Base-by-base conservation (phyloP, 2,888 invertebrate species). In the Drosophila neotestacea region DNA sequence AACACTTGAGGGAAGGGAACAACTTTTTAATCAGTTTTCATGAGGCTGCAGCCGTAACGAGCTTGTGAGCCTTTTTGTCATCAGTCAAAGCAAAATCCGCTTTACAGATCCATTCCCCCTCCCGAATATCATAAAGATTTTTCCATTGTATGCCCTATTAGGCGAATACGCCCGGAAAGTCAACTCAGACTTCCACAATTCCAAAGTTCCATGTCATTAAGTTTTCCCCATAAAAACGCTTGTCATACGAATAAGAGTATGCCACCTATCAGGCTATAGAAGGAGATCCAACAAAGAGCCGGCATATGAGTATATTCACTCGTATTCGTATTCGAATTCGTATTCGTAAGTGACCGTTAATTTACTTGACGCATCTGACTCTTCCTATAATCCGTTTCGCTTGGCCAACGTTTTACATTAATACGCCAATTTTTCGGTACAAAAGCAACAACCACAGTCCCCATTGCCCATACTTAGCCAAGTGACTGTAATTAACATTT, bases 401-500 rank as follows among this genome's bases (percentile, higher is more conserved):
- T 56, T 80, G 71, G 86, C 64, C 72, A 75, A 52, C 78, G 70
- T 64, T 84, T 83, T 85, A 69, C 84, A 83, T 85, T 77, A 85
- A 82, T 77, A 67, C 59, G 83, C 72, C 88, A 83, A 85, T 82
- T 85, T 85, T 65, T 76, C 52, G 52, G 59, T 63, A 63, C 73
- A 70, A 70, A 68, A 78, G 60, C 27, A 65, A 46, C 65, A 70
- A 60, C 65, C 54, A 69, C 62, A 73, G 62, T 38, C 10, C 10
- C 46, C 28, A 46, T 38, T 79, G 74, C 52, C 77, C 62, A 38
- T 67, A 74, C 56, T 67, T 50, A 34, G 62, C 61, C 66, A 71
- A 68, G 84, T 79, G 85, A 65, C 84, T 73, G 88, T 75, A 84
- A 84, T 84, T 84, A 88, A 85, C 80, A 80, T 85, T 88, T 47